A percentile compares a stretch with the other conserved stretches of the same genome.
These are phyloP conservation scores for Mirza zaza DNA, from an alignment of 2,113 vertebrate species.

Conservation along the genomic window DNA sequence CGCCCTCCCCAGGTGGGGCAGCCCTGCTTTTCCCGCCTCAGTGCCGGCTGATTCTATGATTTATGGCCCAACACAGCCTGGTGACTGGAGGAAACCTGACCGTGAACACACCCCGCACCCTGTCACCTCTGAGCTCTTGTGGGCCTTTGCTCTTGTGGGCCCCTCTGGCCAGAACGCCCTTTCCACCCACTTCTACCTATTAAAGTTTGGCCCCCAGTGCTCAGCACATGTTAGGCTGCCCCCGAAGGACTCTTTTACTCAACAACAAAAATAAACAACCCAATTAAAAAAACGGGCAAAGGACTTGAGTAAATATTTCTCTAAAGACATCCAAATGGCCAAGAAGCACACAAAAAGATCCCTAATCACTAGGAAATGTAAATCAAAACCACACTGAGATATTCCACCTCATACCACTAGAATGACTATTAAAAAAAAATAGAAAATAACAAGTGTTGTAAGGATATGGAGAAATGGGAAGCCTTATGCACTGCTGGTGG, in stretches of 20 bases:
- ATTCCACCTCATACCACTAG: background rate
- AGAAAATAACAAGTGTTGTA: background rate
- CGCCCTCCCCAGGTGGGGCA: background rate
- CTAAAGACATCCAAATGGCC: background rate
- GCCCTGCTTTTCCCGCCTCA: background rate
- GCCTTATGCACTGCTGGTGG: background rate
- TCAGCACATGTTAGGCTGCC: background rate
- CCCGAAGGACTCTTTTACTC: background rate
- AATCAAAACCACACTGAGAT: background rate
- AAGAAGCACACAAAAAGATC: background rate
- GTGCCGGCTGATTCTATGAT: background rate
- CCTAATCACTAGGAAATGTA: background rate
- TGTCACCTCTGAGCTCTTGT: background rate
- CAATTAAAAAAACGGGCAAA: background rate
- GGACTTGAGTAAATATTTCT: background rate
- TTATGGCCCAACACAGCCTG: background rate
- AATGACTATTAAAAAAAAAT: background rate
- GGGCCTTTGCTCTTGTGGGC: background rate
- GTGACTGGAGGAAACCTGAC: background rate
- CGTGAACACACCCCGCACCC: background rate
- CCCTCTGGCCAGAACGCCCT: background rate
- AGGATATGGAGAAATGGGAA: background rate
- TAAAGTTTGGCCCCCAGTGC: background rate
- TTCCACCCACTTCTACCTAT: background rate
- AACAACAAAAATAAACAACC: background rate